Conservation (phyloP, 2,113 vertebrate species). For the Shinisaurus crocodilurus region DNA sequence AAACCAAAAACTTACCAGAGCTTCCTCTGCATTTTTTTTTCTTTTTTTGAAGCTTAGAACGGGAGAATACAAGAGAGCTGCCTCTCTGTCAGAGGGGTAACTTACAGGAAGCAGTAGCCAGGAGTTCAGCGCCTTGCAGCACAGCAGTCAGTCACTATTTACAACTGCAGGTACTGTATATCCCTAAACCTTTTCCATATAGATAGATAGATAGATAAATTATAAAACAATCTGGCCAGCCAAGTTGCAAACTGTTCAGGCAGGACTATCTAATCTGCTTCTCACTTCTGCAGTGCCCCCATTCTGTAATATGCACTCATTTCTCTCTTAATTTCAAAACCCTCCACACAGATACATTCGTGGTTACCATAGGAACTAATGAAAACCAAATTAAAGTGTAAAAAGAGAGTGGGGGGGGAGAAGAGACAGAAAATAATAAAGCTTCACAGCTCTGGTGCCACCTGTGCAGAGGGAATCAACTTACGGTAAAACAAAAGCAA, state of each 20-base stretch:
- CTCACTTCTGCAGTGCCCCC: slow-evolving; percentile 42
- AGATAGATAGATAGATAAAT: too few relatives aligned
- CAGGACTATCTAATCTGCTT: slow-evolving; percentile 35
- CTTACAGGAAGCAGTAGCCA: background rate
- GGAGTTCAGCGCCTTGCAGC: background rate
- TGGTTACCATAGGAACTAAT: slow-evolving; percentile 81
- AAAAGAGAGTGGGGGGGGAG: background rate
- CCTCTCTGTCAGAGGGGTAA: background rate
- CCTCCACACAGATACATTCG: slow-evolving; percentile 61
- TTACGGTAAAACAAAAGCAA: accelerated
- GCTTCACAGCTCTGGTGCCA: slow-evolving; percentile 52
- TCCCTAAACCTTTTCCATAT: background rate
- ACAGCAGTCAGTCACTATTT: background rate
- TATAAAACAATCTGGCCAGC: slow-evolving; percentile 21
- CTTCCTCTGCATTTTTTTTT: slow-evolving; percentile 52
- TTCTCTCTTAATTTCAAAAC: slow-evolving; percentile 59
- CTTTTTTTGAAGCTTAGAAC: accelerated
- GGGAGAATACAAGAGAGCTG: accelerated
- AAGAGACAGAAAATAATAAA: background rate
- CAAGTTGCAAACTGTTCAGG: background rate
- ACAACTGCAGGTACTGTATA: slow-evolving; percentile 26
- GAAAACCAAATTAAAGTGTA: slow-evolving; percentile 65
- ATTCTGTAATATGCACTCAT: slow-evolving; percentile 19
- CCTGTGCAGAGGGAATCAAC: slow-evolving; percentile 20
- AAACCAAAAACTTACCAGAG: slow-evolving; percentile 57